These are phyloP conservation scores for Eretmocerus hayati DNA, from an alignment of 2,888 invertebrate genomes.

Conservation along the genomic window DNA sequence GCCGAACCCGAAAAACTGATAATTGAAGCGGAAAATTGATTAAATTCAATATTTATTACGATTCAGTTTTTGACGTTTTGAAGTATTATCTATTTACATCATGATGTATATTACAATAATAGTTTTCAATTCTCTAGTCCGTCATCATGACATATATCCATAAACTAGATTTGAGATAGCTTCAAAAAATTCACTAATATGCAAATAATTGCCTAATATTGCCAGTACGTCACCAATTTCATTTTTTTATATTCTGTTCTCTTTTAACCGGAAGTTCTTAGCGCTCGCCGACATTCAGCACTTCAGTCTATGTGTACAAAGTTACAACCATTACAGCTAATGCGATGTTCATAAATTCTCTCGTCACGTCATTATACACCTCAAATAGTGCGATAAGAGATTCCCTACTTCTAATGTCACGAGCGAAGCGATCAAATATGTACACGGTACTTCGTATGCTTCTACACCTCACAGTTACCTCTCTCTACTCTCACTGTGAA, in stretches of 20 bases:
- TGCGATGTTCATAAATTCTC: slow-evolving; percentile 11
- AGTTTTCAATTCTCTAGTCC: too few relatives aligned
- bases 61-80: slow-evolving; percentile 11
- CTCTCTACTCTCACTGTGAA: slow-evolving; percentile 8
- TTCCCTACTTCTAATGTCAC: slow-evolving; percentile 17
- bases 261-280: slow-evolving; percentile 15
- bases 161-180: too few relatives aligned
- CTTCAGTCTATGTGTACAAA: slow-evolving; percentile 35
- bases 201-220: slow-evolving; percentile 34
- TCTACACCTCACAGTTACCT: slow-evolving; percentile 14
- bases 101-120: too few relatives aligned
- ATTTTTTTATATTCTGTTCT: slow-evolving; percentile 19
- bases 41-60: slow-evolving; percentile 30
- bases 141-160: too few relatives aligned
- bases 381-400: slow-evolving; percentile 16
- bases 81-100: slow-evolving; percentile 6
- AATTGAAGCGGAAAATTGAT: slow-evolving; percentile 26
- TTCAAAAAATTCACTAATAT: slow-evolving; percentile 5
- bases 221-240: slow-evolving; percentile 30
- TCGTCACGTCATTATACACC: slow-evolving; percentile 18
- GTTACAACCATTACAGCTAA: slow-evolving; percentile 20
- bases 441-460: slow-evolving; percentile 20
- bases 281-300: slow-evolving; percentile 24
- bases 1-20: slow-evolving; percentile 36
- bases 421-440: slow-evolving; percentile 23